phyloP scores from a whole-genome alignment of 2,797 vertebrate genomes.

The Psittacula derbiana region DNA sequence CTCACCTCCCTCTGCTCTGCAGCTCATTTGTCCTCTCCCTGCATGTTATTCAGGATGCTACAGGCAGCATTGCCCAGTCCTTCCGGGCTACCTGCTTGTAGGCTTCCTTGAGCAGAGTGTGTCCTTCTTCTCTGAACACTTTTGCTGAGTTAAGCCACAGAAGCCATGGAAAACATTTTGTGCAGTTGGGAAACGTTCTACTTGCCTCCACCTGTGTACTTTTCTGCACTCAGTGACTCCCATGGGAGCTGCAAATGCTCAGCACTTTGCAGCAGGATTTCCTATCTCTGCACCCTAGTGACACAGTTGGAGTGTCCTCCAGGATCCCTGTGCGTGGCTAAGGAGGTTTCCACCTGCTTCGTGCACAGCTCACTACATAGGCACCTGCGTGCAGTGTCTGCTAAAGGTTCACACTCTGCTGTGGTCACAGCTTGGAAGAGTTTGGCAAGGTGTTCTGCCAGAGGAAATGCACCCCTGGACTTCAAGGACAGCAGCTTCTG shows the following conservation, averaged over 20 bases:
- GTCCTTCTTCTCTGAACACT: background rate
- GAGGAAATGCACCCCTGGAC: background rate
- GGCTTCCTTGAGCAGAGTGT: background rate
- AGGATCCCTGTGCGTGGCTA: background rate
- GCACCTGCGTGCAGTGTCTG: accelerated
- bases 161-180: background rate
- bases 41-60: background rate
- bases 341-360: background rate
- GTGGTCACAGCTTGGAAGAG: background rate
- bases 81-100: background rate
- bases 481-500: background rate
- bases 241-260: background rate
- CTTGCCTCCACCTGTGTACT: background rate
- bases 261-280: background rate
- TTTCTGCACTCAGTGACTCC: background rate
- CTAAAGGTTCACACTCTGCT: accelerated
- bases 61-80: background rate
- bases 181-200: background rate
- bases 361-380: background rate
- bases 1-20: background rate
- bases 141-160: background rate
- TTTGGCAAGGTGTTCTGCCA: background rate
- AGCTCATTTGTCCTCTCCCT: background rate
- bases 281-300: background rate
- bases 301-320: background rate